phyloP scores from a whole-genome alignment of 2,113 vertebrate genomes.

The Elephas maximus region DNA sequence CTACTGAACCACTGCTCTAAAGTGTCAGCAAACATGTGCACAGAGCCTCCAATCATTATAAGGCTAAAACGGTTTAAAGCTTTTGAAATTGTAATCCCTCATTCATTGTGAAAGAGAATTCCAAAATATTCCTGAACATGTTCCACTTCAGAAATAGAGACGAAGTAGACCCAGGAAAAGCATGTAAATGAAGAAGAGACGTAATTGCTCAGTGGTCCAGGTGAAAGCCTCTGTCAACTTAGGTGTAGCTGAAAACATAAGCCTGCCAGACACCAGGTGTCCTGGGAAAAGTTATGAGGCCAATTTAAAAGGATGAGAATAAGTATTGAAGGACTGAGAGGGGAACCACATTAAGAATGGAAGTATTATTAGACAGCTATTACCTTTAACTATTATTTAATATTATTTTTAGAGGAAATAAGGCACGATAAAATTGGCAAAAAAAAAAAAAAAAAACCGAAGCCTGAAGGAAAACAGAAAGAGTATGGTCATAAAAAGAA shows the following conservation, averaged over 20 bases:
- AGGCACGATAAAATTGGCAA: not conserved
- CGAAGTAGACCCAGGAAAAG: not conserved
- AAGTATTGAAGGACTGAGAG: not conserved
- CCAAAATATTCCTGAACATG: constrained; percentile 11
- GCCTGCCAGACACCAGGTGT: not conserved
- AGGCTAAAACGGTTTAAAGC: not conserved
- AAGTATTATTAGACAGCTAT: constrained; percentile 39
- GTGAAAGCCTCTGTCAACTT: not conserved
- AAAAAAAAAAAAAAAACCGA: not conserved
- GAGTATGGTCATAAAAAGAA: not conserved
- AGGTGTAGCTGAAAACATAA: not conserved
- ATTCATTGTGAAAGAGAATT: not conserved
- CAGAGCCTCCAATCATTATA: not conserved
- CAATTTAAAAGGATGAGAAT: not conserved
- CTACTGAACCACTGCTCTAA: not conserved
- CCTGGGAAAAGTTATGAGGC: not conserved
- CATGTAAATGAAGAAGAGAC: not conserved
- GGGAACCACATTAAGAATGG: not conserved
- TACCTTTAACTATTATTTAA: constrained; percentile 23
- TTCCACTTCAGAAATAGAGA: not conserved
- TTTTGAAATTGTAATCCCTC: not conserved
- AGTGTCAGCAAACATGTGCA: not conserved
- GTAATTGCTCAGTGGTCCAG: not conserved
- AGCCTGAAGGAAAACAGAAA: not conserved
- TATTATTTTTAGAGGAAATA: not conserved